These are phyloP conservation scores for Micromussa lordhowensis DNA, from an alignment of 92 coral and sea anemone species.

Conservation along the genomic window DNA sequence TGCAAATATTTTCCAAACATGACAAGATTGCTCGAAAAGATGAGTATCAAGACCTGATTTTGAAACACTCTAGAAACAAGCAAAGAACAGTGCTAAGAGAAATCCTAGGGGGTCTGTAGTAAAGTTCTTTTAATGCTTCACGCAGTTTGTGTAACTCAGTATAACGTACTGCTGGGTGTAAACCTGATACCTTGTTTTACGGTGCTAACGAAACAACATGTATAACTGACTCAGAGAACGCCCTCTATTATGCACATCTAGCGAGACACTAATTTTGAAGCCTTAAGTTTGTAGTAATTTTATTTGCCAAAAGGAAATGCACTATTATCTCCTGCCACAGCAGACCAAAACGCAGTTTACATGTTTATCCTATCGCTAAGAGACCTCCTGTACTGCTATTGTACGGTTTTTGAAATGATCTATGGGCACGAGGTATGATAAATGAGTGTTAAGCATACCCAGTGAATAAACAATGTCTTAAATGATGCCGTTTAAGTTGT, in stretches of 20 bases:
- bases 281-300: background rate
- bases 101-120: background rate
- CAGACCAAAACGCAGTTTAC: background rate
- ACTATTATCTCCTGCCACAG: background rate
- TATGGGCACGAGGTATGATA: background rate
- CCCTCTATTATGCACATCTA: background rate
- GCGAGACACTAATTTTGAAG: background rate
- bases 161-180: background rate
- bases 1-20: slow-evolving; percentile 4
- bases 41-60: background rate
- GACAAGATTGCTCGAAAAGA: slow-evolving; percentile 12
- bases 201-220: background rate
- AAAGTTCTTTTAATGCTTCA: background rate
- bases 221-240: background rate
- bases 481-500: slow-evolving; percentile 3
- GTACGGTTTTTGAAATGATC: slow-evolving; percentile 3
- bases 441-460: slow-evolving; percentile 21
- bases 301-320: background rate
- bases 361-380: slow-evolving; percentile 13
- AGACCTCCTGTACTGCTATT: slow-evolving; percentile 18
- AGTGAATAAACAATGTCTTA: slow-evolving; percentile 8
- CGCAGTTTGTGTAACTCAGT: background rate
- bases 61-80: no score
- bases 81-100: background rate
- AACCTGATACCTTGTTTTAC: background rate